Evolutionary conservation across 2,113 vertebrate species (phyloP).

Genomic region (Pachypanchax playfairii): DNA sequence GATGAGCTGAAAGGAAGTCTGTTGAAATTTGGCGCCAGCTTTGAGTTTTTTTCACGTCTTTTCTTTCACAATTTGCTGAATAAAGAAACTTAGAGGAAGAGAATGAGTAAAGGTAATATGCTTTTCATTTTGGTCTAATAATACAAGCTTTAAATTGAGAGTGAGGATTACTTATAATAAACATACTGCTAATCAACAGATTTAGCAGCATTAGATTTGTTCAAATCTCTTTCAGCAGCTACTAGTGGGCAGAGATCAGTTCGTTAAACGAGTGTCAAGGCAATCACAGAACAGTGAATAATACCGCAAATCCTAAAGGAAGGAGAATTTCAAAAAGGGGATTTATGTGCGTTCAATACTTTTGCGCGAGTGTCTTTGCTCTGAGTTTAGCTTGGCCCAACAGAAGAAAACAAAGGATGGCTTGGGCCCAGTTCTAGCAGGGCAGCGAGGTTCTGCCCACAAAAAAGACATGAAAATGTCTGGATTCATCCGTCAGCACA

Average conservation of each 20-base stretch:
- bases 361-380: conserved; percentile 76
- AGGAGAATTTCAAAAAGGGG: conserved; percentile 7
- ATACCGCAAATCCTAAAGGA: neutral
- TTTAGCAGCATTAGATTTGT: conserved; percentile 48
- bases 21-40: conserved; percentile 53
- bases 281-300: conserved; percentile 29
- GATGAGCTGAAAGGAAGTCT: conserved; percentile 46
- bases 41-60: conserved; percentile 1
- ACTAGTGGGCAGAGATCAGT: neutral
- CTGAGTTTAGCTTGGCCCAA: conserved; percentile 77
- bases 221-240: neutral
- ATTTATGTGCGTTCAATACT: conserved; percentile 66
- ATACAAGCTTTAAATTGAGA: neutral
- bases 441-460: conserved; percentile 76
- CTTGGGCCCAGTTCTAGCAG: conserved; percentile 77
- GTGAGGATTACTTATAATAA: conserved; percentile 2
- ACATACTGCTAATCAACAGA: conserved; percentile 24
- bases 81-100: neutral
- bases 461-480: conserved; percentile 78
- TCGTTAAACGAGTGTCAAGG: conserved; percentile 28
- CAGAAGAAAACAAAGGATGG: conserved; percentile 77
- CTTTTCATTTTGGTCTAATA: conserved; percentile 34
- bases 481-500: conserved; percentile 75
- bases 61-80: neutral
- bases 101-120: conserved; percentile 50